Conservation (phyloP, 2,113 vertebrate genomes). For the Sinocyclocheilus anshuiensis region DNA sequence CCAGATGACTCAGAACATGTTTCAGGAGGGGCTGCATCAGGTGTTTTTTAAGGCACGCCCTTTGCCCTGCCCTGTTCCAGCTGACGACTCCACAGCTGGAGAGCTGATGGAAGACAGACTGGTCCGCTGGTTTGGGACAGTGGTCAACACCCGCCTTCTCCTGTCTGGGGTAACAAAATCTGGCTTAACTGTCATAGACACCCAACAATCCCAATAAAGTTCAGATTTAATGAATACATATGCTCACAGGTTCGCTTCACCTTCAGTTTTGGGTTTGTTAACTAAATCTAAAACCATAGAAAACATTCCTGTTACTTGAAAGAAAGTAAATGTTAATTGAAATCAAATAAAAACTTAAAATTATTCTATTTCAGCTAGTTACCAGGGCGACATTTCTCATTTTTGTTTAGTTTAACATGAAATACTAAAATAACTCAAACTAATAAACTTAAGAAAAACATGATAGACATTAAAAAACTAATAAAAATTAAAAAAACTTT, state of each 20-base stretch:
- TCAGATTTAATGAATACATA: too few relatives aligned
- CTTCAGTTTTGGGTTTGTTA: not conserved
- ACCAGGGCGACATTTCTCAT: too few relatives aligned
- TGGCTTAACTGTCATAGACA: not conserved
- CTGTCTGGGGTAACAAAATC: slow-evolving; percentile 68
- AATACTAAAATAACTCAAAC: not conserved
- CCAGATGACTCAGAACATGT: slow-evolving; percentile 76
- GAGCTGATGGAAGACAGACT: slow-evolving; percentile 66
- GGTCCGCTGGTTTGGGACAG: slow-evolving; percentile 72
- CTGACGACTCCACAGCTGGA: not conserved
- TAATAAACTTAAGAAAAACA: not conserved
- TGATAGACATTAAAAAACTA: not conserved
- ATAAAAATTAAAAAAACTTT: not conserved
- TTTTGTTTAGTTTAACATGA: not conserved
- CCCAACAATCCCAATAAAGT: not conserved
- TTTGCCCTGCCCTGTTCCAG: not conserved
- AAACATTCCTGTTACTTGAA: too few relatives aligned
- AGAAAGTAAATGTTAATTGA: too few relatives aligned
- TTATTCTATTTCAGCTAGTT: too few relatives aligned
- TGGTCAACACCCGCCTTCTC: slow-evolving; percentile 72
- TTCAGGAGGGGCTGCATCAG: slow-evolving; percentile 76
- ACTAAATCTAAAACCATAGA: too few relatives aligned
- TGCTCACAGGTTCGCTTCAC: not conserved
- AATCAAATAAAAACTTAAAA: too few relatives aligned
- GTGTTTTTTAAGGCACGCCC: slow-evolving; percentile 69